Evolutionary conservation across 2,888 invertebrate species (phyloP).

Genomic region (Drosophila fungiperda): DNA sequence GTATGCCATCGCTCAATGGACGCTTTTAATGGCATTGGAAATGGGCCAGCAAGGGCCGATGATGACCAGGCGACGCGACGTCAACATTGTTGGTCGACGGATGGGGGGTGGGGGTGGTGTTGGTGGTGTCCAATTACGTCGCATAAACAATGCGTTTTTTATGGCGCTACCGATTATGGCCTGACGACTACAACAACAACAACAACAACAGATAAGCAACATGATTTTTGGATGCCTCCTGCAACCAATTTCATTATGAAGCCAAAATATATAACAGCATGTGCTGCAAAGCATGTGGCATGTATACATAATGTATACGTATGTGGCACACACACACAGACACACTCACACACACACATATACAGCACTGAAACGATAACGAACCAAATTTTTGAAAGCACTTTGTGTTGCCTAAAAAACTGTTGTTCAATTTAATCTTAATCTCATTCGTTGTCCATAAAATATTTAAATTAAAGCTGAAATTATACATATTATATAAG

Average conservation of each 20-base stretch:
- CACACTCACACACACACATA: background rate
- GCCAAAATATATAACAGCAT: slow-evolving; percentile 33
- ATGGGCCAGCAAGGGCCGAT: slow-evolving; percentile 60
- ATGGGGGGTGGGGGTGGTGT: background rate
- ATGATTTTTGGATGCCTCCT: slow-evolving; percentile 62
- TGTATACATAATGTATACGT: slow-evolving; percentile 22
- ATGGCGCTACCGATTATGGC: slow-evolving; percentile 74
- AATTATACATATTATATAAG: too few relatives aligned
- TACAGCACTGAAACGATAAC: background rate
- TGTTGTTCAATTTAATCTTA: background rate
- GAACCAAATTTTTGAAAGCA: slow-evolving; percentile 16
- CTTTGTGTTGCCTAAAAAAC: background rate
- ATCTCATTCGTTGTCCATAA: background rate
- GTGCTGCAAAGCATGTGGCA: slow-evolving; percentile 13
- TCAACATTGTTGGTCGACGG: slow-evolving; percentile 28
- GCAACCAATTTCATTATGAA: slow-evolving; percentile 33
- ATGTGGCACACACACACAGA: background rate
- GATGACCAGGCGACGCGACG: slow-evolving; percentile 53
- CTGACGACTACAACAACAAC: slow-evolving; percentile 38
- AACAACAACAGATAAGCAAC: slow-evolving; percentile 69
- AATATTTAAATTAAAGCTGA: background rate
- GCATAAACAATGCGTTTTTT: slow-evolving; percentile 81
- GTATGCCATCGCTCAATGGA: slow-evolving; percentile 66
- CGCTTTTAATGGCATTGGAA: slow-evolving; percentile 77
- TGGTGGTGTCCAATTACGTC: slow-evolving; percentile 76